Base-by-base conservation (phyloP, 2,113 vertebrate species). In the Nesoenas mayeri region DNA sequence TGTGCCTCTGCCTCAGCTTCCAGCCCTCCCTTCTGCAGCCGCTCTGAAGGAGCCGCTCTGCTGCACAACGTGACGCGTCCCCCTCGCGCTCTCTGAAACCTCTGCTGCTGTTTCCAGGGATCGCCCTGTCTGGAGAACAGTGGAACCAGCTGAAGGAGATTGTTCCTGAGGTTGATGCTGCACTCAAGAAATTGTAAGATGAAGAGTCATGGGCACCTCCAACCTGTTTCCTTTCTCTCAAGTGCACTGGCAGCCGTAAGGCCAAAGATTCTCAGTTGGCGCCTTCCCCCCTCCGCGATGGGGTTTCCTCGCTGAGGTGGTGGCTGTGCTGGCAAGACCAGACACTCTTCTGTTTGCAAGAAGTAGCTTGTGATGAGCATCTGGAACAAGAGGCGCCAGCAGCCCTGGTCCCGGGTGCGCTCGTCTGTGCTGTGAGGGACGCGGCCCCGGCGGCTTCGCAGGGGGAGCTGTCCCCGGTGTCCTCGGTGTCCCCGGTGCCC, bases 111-210 rank as follows among this genome's bases (percentile, higher is more conserved):
- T 79, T 92, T n/a, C 9, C 50, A 96, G 95, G 97, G 44, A 95
- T 94, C 60, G 80, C 91, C 47, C 64, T 96, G 50, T 92, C 94
- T 89, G 65, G 83, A 34, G 80, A 92, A 9, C 95, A 97, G 70
- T 97, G 96, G 94, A 88, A 85, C 54, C 82, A 85, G 60, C 88
- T 97, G 85, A 97, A 95, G 64, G 83, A 84, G 56, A 32, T 93
- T 1, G 38, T 93, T 86, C 94, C 91, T 12, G 54, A 91, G 34
- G 40, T 92, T 0, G 91, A 97, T 65, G 89, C 86, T 50, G 93
- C 91, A 36, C 32, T 92, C 51, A 83, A 88, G 64, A 89, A 74
- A 67, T 64, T 91, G 8, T 87, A 83, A 91, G 50, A 9, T 32
- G 50, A 70, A 64, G 67, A 40, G 47, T 20, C 65, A 51, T 65